These are phyloP conservation scores for Nerophis lumbriciformis DNA, from an alignment of 2,113 vertebrate genomes.

Conservation along the genomic window DNA sequence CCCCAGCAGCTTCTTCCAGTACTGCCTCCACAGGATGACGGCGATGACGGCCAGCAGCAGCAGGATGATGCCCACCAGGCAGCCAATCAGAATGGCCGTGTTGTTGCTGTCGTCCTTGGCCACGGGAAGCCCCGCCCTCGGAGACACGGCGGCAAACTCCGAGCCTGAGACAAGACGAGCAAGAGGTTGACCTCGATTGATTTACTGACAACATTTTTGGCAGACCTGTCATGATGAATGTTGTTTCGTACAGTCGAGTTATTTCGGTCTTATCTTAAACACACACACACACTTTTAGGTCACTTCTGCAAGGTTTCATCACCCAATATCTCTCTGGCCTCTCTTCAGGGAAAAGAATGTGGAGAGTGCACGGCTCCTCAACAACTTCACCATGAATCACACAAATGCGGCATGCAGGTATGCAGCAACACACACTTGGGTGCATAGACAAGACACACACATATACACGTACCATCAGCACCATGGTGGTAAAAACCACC, in stretches of 20 bases:
- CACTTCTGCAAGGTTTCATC: slow-evolving; percentile 22
- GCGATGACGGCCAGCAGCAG: slow-evolving; percentile 84
- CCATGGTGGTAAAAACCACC: slow-evolving; percentile 34
- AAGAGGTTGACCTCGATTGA: background rate
- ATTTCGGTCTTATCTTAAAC: no score
- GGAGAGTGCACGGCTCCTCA: slow-evolving; percentile 21
- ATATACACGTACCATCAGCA: slow-evolving; percentile 18
- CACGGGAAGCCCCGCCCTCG: slow-evolving; percentile 74
- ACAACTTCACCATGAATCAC: slow-evolving; percentile 26
- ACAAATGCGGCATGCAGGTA: slow-evolving; percentile 18
- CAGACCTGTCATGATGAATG: background rate
- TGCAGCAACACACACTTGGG: background rate
- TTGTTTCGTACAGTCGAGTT: background rate
- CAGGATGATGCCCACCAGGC: slow-evolving; percentile 90
- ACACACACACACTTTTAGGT: slow-evolving; percentile 17
- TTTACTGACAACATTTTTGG: slow-evolving; percentile 3
- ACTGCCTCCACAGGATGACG: slow-evolving; percentile 90
- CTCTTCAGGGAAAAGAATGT: slow-evolving; percentile 30
- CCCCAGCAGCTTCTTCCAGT: slow-evolving; percentile 87
- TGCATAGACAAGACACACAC: background rate
- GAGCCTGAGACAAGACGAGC: slow-evolving; percentile 24
- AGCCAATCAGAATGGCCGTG: slow-evolving; percentile 86
- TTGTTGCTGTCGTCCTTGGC: slow-evolving; percentile 84
- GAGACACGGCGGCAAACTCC: slow-evolving; percentile 55
- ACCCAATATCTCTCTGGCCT: slow-evolving; percentile 32